A percentile compares a stretch with the other conserved stretches of the same genome.
These are phyloP conservation scores for Tipula confusa DNA, from an alignment of 2,888 invertebrate species.

Conservation along the genomic window DNA sequence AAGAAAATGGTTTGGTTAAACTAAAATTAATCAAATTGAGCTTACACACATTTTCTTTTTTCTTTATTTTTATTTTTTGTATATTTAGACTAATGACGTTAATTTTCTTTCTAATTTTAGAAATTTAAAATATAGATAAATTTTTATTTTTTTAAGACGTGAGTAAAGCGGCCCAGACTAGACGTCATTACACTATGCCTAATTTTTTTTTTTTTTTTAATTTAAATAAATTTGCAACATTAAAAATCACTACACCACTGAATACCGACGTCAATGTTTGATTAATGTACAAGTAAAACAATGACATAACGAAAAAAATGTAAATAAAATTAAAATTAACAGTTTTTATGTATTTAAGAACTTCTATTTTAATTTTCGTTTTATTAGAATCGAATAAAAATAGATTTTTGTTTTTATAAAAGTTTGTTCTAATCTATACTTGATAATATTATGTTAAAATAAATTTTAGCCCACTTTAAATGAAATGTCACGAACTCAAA, in stretches of 20 bases:
- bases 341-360: background rate
- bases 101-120: background rate
- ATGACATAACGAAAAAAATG: background rate
- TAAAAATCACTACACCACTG: too few species aligned
- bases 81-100: background rate
- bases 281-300: background rate
- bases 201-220: background rate
- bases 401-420: background rate
- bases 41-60: constrained; percentile 5
- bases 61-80: background rate
- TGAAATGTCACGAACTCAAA: background rate
- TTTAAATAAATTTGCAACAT: background rate
- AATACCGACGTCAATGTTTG: background rate
- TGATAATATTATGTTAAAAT: background rate
- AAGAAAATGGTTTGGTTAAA: constrained; percentile 7
- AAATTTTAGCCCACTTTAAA: background rate
- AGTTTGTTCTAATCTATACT: background rate
- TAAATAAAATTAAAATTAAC: background rate
- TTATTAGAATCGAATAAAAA: background rate
- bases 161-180: background rate
- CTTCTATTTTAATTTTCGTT: background rate
- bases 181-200: background rate
- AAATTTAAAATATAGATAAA: background rate
- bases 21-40: constrained; percentile 12
- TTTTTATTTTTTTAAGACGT: background rate